Percentiles rank a stretch among this genome's conserved stretches.
Conservation (phyloP, 2,113 vertebrate genomes). For the Grallaria varia region DNA sequence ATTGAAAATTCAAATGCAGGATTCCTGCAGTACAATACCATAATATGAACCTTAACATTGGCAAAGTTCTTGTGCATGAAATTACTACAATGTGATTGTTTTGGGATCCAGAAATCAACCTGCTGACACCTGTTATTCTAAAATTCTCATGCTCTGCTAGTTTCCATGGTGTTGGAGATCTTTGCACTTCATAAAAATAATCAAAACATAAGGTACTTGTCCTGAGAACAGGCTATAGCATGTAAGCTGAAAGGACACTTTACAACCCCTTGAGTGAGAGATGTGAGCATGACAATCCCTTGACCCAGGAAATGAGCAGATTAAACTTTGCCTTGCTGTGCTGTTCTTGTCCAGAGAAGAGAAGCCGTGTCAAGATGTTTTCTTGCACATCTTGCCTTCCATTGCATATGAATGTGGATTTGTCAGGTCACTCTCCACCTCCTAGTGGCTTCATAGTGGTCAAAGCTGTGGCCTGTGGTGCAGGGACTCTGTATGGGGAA, state of each 20-base stretch:
- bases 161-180: background rate
- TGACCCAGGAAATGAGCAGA: background rate
- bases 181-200: background rate
- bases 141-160: background rate
- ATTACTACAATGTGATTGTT: background rate
- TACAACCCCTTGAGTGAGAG: background rate
- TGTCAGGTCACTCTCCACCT: background rate
- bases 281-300: background rate
- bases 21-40: background rate
- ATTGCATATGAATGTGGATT: rapidly evolving
- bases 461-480: background rate
- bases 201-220: background rate
- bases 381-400: background rate
- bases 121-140: background rate
- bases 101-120: background rate
- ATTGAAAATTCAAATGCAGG: background rate
- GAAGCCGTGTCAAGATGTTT: background rate
- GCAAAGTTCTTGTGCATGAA: background rate
- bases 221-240: background rate
- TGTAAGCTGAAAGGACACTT: background rate
- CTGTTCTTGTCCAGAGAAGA: background rate
- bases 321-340: background rate
- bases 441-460: background rate
- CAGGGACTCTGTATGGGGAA: background rate
- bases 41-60: background rate